Conservation (phyloP, 2,113 vertebrate genomes). For the Pangasianodon hypophthalmus region DNA sequence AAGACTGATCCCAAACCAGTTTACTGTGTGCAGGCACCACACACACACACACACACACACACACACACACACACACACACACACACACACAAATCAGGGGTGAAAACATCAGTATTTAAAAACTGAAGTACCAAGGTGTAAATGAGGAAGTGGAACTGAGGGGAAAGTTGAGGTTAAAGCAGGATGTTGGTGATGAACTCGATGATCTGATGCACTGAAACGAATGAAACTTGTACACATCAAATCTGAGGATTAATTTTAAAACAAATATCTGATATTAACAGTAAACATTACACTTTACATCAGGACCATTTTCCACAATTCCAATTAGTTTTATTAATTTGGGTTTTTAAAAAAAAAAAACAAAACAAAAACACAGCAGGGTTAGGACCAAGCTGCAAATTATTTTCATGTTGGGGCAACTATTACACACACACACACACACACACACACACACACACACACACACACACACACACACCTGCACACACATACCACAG, state of each 20-base stretch:
- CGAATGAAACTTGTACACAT: not conserved
- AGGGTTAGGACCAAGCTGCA: not conserved
- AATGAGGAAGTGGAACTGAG: constrained; percentile 42
- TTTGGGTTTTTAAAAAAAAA: not conserved
- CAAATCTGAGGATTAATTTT: not conserved
- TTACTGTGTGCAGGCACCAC: constrained; percentile 50
- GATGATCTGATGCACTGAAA: constrained; percentile 72
- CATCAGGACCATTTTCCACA: not conserved
- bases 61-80: constrained; percentile 48
- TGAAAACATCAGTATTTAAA: constrained; percentile 43
- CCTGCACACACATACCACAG: constrained; percentile 14
- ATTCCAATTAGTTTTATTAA: not conserved
- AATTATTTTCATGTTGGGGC: not conserved
- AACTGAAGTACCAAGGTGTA: constrained; percentile 53
- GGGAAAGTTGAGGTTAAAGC: constrained; percentile 50
- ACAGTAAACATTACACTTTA: not conserved
- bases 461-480: constrained; percentile 43
- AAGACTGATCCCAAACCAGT: constrained; percentile 54
- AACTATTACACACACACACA: constrained; percentile 33
- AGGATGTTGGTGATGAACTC: constrained; percentile 66
- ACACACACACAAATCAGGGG: constrained; percentile 46
- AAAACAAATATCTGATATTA: not conserved
- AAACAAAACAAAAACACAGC: not conserved
- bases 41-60: constrained; percentile 34
- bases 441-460: constrained; percentile 45